Percentiles rank a stretch among this genome's conserved stretches.
Conservation (phyloP, 2,797 vertebrate genomes). For the Acipenser transmontanus region DNA sequence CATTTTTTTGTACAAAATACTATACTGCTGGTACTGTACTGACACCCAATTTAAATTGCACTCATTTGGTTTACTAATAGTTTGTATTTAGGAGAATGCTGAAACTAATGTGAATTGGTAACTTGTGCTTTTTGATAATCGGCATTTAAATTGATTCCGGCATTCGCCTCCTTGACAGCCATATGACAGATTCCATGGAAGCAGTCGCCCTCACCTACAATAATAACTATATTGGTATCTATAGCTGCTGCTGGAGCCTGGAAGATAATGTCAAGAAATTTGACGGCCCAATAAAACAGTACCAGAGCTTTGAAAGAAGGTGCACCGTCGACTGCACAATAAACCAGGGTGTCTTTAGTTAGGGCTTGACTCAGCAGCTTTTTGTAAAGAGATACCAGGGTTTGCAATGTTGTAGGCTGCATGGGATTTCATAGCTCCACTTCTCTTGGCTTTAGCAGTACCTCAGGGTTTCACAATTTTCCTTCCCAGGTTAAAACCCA, state of each 20-base stretch:
- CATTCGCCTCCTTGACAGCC: constrained; percentile 14
- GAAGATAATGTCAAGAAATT: constrained; percentile 28
- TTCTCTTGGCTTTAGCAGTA: neutral
- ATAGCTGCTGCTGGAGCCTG: constrained; percentile 23
- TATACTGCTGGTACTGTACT: constrained; percentile 40
- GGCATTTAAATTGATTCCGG: constrained; percentile 51
- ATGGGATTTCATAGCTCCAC: neutral
- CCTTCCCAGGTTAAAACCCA: neutral
- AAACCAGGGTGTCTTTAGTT: neutral
- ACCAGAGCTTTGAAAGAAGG: constrained; percentile 25
- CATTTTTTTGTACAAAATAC: constrained; percentile 47
- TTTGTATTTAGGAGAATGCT: constrained; percentile 21
- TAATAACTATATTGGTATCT: constrained; percentile 32
- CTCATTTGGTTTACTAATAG: constrained; percentile 29
- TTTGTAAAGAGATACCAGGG: neutral
- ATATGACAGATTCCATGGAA: constrained; percentile 29
- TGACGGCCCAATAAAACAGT: constrained; percentile 22
- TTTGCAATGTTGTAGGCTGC: neutral
- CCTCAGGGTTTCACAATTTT: neutral
- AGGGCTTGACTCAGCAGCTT: neutral
- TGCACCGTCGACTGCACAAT: neutral
- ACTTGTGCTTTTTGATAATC: constrained; percentile 40
- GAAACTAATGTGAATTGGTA: constrained; percentile 26
- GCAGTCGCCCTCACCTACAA: constrained; percentile 22
- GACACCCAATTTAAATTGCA: constrained; percentile 62